A percentile compares a stretch with the other conserved stretches of the same genome.
Conservation (phyloP, 2,888 invertebrate genomes). For the Mimumesa dahlbomi region DNA sequence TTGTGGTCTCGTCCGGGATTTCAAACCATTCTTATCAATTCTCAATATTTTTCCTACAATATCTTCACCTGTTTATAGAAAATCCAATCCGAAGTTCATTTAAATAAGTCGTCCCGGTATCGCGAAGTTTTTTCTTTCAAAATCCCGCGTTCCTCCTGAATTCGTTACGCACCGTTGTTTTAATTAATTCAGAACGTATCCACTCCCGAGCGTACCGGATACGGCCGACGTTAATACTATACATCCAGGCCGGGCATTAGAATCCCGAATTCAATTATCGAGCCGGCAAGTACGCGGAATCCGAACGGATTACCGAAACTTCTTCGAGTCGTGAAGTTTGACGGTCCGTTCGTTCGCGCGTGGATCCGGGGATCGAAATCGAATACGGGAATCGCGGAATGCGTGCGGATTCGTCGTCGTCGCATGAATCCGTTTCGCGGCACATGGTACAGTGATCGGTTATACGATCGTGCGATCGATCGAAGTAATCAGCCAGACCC, state of each 20-base stretch:
- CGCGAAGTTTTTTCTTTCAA: too few species aligned
- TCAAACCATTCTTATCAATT: too few species aligned
- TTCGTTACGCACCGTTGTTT: too few species aligned
- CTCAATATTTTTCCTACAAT: too few species aligned
- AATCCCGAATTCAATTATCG: constrained; percentile 45
- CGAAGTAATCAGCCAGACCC: constrained; percentile 7
- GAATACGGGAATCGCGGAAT: neutral
- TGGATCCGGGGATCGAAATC: constrained; percentile 14
- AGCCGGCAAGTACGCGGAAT: constrained; percentile 4
- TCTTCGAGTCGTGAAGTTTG: constrained; percentile 13
- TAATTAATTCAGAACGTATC: too few species aligned
- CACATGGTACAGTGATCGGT: too few species aligned
- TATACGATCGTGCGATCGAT: constrained; percentile 1
- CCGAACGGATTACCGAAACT: constrained; percentile 28
- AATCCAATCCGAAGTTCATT: too few species aligned
- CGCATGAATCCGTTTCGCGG: neutral
- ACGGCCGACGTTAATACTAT: neutral
- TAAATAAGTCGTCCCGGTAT: too few species aligned
- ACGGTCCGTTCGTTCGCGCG: constrained; percentile 5
- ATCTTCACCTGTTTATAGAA: too few species aligned
- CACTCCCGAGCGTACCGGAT: too few species aligned
- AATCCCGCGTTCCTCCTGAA: too few species aligned
- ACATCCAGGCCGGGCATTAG: constrained; percentile 24
- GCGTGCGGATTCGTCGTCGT: neutral
- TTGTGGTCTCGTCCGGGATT: too few species aligned